Evolutionary conservation across 2,113 vertebrate species (phyloP), one percentile per base, ranked within the genome.

Genomic region (Macaca mulatta): DNA sequence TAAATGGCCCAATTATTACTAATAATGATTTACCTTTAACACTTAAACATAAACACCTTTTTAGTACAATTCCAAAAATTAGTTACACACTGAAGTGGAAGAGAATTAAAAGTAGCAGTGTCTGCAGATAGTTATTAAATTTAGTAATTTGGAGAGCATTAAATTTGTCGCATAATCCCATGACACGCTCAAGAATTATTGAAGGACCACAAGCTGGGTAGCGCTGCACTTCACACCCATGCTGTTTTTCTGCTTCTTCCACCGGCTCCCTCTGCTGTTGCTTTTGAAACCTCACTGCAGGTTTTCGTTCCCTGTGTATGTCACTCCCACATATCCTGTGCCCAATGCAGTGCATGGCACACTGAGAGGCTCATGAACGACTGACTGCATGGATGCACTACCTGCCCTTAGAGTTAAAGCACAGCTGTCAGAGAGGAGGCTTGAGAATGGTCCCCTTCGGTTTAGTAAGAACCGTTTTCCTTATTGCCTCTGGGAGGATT

Each of bases 191-290:
- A 74, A 59, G 59, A 59, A 70, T 35, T 38, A 30, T 38, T 86
- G 8, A 78, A 86, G 27, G 43, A 57, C 17, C 57, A 64, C 27
- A 75, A 61, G 48, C 27, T 20, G 18, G 16, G 27, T 5, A 45
- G 25, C 0, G 0, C 40, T 50, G 45, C 48, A 79, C 14, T 20
- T 6, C 8, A 45, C 0, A 64, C 57, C 4, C 30, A 48, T 0
- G 2, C 50, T 9, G 74, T 64, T 86, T 78, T 23, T n/a, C 35
- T 48, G 45, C 23, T 14, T 95, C 89, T 90, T 40, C 32, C 95
- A 77, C 52, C 70, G 84, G 92, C 94, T 96, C 95, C 86, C 97
- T 88, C 92, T 97, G 97, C 96, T 95, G 95, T 72, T 0, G 5
- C 13, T 57, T 89, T 35, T 70, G 67, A 45, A 45, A 45, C 45